These are phyloP conservation scores for Rhamnusium bicolor DNA, from an alignment of 2,888 invertebrate genomes.

Conservation along the genomic window DNA sequence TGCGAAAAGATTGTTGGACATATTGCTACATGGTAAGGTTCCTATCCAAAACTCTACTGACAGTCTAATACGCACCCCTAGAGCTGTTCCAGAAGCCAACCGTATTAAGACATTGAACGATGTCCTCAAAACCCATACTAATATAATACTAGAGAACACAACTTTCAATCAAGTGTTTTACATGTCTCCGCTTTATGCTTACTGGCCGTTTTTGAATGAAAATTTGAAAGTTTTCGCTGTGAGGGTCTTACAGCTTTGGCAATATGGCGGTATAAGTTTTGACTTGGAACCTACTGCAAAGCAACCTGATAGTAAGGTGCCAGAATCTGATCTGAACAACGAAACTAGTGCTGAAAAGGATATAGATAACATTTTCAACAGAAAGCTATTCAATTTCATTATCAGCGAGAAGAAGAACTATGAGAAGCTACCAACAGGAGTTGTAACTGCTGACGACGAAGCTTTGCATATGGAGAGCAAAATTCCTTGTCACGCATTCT, in stretches of 20 bases:
- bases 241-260: constrained; percentile 74
- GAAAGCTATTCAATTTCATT: constrained; percentile 49
- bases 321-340: not conserved
- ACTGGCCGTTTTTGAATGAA: constrained; percentile 72
- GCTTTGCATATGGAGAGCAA: constrained; percentile 69
- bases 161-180: constrained; percentile 71
- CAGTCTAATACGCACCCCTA: not conserved
- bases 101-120: constrained; percentile 40
- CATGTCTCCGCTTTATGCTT: constrained; percentile 71
- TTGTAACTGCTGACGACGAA: constrained; percentile 67
- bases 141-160: constrained; percentile 71
- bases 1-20: constrained; percentile 43
- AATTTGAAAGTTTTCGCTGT: constrained; percentile 72
- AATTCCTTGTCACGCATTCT: constrained; percentile 69
- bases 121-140: constrained; percentile 64
- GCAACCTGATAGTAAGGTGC: not conserved
- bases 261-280: constrained; percentile 73
- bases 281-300: constrained; percentile 49
- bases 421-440: constrained; percentile 59
- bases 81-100: constrained; percentile 21
- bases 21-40: constrained; percentile 38
- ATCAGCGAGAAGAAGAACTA: constrained; percentile 47
- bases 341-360: not conserved
- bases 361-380: constrained; percentile 17
- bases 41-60: not conserved